phyloP scores from a whole-genome alignment of 2,797 vertebrate species.

The Acanthurus lineatus region DNA sequence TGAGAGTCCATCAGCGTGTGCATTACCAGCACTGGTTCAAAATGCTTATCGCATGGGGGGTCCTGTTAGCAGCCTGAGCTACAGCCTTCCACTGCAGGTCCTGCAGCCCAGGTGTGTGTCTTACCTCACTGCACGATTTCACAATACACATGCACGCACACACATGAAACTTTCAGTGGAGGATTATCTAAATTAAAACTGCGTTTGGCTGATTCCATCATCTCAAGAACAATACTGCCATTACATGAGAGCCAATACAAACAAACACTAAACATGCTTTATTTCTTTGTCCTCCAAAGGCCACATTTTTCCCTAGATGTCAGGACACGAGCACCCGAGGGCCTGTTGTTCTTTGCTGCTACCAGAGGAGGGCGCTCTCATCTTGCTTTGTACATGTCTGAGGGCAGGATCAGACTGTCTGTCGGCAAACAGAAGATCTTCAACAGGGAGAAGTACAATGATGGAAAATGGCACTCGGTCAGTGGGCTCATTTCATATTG shows the following conservation, averaged over 20 bases:
- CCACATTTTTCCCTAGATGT: conserved; percentile 91
- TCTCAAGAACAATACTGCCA: conserved; percentile 79
- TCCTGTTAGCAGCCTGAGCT: conserved; percentile 86
- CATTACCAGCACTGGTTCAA: conserved; percentile 67
- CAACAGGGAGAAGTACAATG: conserved; percentile 90
- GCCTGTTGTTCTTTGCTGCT: conserved; percentile 89
- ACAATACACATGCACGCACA: not conserved
- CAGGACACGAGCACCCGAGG: conserved; percentile 86
- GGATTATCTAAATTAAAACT: conserved; percentile 78
- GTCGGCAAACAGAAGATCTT: conserved; percentile 88
- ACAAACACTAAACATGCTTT: conserved; percentile 3
- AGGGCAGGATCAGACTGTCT: conserved; percentile 90
- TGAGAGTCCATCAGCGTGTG: conserved; percentile 70
- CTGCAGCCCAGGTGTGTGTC: conserved; percentile 87
- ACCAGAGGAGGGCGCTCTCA: conserved; percentile 84
- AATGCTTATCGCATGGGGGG: conserved; percentile 86
- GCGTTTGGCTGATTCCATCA: conserved; percentile 86
- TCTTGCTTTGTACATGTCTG: conserved; percentile 90
- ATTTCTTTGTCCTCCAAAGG: conserved; percentile 72
- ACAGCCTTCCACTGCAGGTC: conserved; percentile 81
- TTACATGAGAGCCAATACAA: conserved; percentile 14
- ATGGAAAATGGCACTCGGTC: conserved; percentile 95
- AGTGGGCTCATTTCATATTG: conserved; percentile 63
- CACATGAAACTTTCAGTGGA: conserved; percentile 51
- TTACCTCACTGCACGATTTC: not conserved